A percentile compares a stretch with the other conserved stretches of the same genome.
phyloP scores from a whole-genome alignment of 2,888 invertebrate species.

The Allophyes oxyacanthae region DNA sequence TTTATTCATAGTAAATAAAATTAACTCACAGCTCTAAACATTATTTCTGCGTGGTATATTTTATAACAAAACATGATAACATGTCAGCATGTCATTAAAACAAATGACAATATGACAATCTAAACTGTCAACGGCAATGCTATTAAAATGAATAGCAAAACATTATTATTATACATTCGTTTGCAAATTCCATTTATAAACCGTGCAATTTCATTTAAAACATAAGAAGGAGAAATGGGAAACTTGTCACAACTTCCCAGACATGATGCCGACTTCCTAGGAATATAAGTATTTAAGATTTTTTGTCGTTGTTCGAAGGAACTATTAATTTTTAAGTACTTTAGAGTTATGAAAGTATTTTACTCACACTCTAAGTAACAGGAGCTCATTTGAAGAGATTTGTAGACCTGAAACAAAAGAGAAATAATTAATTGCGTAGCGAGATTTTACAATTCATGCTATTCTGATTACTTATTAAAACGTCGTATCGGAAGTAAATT shows the following conservation, averaged over 20 bases:
- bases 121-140: constrained; percentile 6
- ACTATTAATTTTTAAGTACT: neutral
- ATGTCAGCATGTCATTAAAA: constrained; percentile 12
- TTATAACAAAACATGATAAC: neutral
- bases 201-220: constrained; percentile 33
- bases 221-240: constrained; percentile 56
- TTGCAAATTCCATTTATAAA: constrained; percentile 34
- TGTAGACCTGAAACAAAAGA: constrained; percentile 68
- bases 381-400: constrained; percentile 74
- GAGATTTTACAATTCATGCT: too few species aligned
- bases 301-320: constrained; percentile 4
- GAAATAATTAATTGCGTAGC: constrained; percentile 13
- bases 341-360: constrained; percentile 6
- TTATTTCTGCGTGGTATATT: too few species aligned
- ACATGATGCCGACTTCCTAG: constrained; percentile 2
- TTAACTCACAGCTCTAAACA: too few species aligned
- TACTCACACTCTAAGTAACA: constrained; percentile 77
- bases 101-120: constrained; percentile 1
- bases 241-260: constrained; percentile 44
- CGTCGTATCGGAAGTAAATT: too few species aligned
- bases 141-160: constrained; percentile 1
- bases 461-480: too few species aligned
- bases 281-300: constrained; percentile 20
- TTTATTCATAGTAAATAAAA: too few species aligned
- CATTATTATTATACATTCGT: constrained; percentile 14